A percentile compares a stretch with the other conserved stretches of the same genome.
These are phyloP conservation scores for Nesogale talazaci DNA, from an alignment of 2,113 vertebrate species.

Conservation along the genomic window DNA sequence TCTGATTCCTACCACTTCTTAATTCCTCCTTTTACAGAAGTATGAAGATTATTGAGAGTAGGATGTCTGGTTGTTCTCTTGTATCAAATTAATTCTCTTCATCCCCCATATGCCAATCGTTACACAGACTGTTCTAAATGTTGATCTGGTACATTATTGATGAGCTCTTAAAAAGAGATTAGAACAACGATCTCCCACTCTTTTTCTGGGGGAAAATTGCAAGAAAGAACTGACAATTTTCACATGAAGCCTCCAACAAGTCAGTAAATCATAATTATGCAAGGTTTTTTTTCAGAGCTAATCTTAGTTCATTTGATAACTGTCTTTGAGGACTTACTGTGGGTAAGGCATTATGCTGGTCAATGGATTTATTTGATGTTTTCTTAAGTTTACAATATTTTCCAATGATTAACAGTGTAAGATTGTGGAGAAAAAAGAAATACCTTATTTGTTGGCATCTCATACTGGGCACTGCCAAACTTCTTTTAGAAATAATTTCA, in stretches of 20 bases:
- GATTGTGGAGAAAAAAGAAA: background rate
- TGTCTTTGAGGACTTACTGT: background rate
- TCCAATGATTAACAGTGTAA: background rate
- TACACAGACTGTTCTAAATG: constrained; percentile 80
- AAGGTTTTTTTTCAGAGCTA: background rate
- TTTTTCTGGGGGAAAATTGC: constrained; percentile 37
- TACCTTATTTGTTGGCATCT: background rate
- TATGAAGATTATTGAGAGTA: constrained; percentile 42
- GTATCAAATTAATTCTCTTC: constrained; percentile 78
- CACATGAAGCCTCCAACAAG: constrained; percentile 33
- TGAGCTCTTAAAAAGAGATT: constrained; percentile 79
- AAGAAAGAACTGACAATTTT: constrained; percentile 65
- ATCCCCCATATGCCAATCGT: constrained; percentile 75
- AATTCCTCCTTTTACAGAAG: constrained; percentile 53
- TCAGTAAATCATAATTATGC: constrained; percentile 22
- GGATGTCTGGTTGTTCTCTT: constrained; percentile 73
- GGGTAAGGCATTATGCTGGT: background rate
- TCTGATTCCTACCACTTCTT: background rate
- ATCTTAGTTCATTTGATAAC: background rate
- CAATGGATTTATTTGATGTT: background rate
- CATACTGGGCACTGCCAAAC: background rate
- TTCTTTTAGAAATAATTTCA: constrained; percentile 36
- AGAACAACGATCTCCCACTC: constrained; percentile 77
- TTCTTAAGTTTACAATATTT: constrained; percentile 16
- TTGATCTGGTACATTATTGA: constrained; percentile 81